phyloP scores from a whole-genome alignment of 2,888 invertebrate genomes.

The Lithophane ornitopus region DNA sequence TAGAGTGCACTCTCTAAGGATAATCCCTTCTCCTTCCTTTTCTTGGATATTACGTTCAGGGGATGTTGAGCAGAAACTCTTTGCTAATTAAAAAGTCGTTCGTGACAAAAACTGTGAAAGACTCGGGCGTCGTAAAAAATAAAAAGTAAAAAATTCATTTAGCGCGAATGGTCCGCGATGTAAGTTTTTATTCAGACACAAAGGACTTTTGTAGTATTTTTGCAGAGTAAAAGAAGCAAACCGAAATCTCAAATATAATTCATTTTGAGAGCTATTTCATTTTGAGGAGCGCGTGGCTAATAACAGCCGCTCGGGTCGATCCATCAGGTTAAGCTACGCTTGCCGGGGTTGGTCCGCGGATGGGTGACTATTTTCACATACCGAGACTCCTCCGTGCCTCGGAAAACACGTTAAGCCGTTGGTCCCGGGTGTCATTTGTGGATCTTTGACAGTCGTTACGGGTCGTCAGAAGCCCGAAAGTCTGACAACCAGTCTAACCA shows the following conservation, averaged over 20 bases:
- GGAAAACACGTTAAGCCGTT: too few relatives aligned
- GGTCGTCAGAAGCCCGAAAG: too few relatives aligned
- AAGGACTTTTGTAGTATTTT: slow-evolving; percentile 31
- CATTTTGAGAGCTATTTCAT: background rate
- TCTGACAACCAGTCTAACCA: too few relatives aligned
- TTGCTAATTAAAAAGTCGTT: slow-evolving; percentile 53
- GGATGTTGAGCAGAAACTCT: slow-evolving; percentile 41
- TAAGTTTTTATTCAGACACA: slow-evolving; percentile 24
- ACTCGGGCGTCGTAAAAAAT: slow-evolving; percentile 20
- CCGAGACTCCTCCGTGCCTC: too few relatives aligned
- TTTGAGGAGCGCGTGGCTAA: too few relatives aligned
- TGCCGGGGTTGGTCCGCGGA: too few relatives aligned
- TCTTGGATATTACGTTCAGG: slow-evolving; percentile 24
- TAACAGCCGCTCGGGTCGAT: too few relatives aligned
- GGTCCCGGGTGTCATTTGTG: too few relatives aligned
- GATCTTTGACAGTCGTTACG: too few relatives aligned
- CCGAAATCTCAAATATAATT: background rate
- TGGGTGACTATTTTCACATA: too few relatives aligned
- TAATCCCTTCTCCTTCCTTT: slow-evolving; percentile 40
- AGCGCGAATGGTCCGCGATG: slow-evolving; percentile 10
- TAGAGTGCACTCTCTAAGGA: slow-evolving; percentile 34
- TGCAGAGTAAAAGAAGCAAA: background rate
- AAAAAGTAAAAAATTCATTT: slow-evolving; percentile 32
- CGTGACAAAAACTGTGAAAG: slow-evolving; percentile 33
- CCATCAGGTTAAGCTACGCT: too few relatives aligned